Base-by-base conservation (phyloP, 2,113 vertebrate species). In the Paradoxurus hermaphroditus region DNA sequence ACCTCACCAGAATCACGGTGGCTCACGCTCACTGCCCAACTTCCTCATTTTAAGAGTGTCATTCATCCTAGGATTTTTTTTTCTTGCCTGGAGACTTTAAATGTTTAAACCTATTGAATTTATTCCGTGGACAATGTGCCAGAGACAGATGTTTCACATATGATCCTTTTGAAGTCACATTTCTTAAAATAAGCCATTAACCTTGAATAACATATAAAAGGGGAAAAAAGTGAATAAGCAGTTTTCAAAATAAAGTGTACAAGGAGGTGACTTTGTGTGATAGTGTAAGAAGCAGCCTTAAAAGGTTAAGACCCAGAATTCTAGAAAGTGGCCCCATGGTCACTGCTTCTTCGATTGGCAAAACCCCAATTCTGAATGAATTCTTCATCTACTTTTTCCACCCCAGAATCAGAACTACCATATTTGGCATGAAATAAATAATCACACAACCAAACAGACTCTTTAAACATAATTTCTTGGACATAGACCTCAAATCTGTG, bases 121-220 rank as follows among this genome's bases (percentile, higher is more conserved):
- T 77, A 91, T 93, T 87, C 44, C 91, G 13, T 67, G n/a, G 77
- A 79, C 62, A 87, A n/a, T 90, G 46, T 88, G 68, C 79, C 70
- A 92, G 67, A 89, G 85, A 82, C 79, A 97, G 72, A 93, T 97
- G 89, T 94, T 97, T 96, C n/a, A 0, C 49, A 95, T 97, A 86
- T 82, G 90, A 89, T 85, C 46, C n/a, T 95, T 97, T 97, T 94
- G 79, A 98, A 96, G 90, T 97, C n/a, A 78, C 19, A 39, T 88
- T 90, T 97, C 51, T 97, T 84, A 95, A 77, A 93, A 93, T 51
- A 93, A 91, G 53, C 8, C 68, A 56, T 92, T 97, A 95, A 97
- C 79, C 73, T 97, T 95, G 59, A 91, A 82, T 49, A 92, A 78
- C 11, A 90, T 56, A 51, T n/a, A 62, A 41, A 36, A 95, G 51